Percentiles rank a stretch among this genome's conserved stretches.
phyloP scores from a whole-genome alignment of 1,140 invertebrate genomes.

The Drosophila equinoxialis region DNA sequence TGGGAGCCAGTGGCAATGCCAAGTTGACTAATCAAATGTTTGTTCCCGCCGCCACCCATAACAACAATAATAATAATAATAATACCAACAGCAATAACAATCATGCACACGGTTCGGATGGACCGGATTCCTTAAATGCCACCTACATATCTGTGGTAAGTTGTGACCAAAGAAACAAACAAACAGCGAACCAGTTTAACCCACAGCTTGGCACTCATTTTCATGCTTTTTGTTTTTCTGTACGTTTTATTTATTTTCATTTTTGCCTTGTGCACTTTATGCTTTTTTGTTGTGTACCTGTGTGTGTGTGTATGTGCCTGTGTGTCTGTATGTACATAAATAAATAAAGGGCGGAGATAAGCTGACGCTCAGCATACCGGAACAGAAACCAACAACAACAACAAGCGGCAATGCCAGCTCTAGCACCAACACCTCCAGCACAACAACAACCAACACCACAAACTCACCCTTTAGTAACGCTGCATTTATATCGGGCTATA shows the following conservation, averaged over 20 bases:
- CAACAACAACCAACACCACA: slow-evolving; percentile 35
- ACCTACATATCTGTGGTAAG: slow-evolving; percentile 91
- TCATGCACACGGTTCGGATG: slow-evolving; percentile 60
- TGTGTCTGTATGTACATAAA: slow-evolving; percentile 60
- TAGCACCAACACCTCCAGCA: slow-evolving; percentile 52
- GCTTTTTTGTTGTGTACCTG: slow-evolving; percentile 57
- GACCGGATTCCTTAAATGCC: slow-evolving; percentile 84
- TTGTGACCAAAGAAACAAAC: slow-evolving; percentile 42
- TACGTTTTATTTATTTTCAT: slow-evolving; percentile 73
- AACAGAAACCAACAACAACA: slow-evolving; percentile 72
- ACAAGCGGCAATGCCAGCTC: slow-evolving; percentile 35
- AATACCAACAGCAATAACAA: slow-evolving; percentile 27
- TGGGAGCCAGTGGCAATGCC: slow-evolving; percentile 84
- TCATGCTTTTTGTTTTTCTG: slow-evolving; percentile 67
- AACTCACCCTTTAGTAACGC: slow-evolving; percentile 65
- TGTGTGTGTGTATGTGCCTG: slow-evolving; percentile 67
- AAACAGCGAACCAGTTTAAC: slow-evolving; percentile 68
- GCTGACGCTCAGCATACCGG: slow-evolving; percentile 87
- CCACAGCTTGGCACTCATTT: slow-evolving; percentile 67
- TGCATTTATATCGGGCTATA: slow-evolving; percentile 68
- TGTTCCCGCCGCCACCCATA: slow-evolving; percentile 83
- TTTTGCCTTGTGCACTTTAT: slow-evolving; percentile 67
- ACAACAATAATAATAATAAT: slow-evolving; percentile 38
- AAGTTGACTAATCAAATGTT: slow-evolving; percentile 85
- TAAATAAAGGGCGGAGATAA: slow-evolving; percentile 88